Conservation (phyloP, 2,888 invertebrate genomes). For the Leptarthrus brevirostris region DNA sequence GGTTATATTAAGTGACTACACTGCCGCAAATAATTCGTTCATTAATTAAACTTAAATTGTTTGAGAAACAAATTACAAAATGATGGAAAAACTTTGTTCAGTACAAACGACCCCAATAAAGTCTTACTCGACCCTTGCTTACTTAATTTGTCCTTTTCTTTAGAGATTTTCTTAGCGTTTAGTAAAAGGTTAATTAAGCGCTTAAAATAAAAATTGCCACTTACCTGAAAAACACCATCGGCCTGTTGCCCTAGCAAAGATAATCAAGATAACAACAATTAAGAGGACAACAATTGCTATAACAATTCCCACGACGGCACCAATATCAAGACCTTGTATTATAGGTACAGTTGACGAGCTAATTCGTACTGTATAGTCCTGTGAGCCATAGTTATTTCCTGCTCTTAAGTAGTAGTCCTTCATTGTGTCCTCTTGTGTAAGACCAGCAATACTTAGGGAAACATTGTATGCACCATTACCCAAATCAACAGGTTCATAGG, state of each 20-base stretch:
- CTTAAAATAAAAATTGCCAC: slow-evolving; percentile 62
- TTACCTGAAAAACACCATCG: slow-evolving; percentile 90
- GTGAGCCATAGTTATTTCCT: slow-evolving; percentile 75
- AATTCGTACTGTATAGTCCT: slow-evolving; percentile 75
- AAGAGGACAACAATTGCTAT: slow-evolving; percentile 76
- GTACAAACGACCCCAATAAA: neutral
- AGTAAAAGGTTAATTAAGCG: slow-evolving; percentile 43
- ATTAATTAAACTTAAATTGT: slow-evolving; percentile 33
- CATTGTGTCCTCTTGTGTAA: slow-evolving; percentile 81
- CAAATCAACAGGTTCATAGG: slow-evolving; percentile 62
- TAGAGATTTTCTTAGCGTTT: slow-evolving; percentile 25
- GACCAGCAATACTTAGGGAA: slow-evolving; percentile 74
- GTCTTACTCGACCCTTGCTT: neutral
- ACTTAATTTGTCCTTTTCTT: slow-evolving; percentile 23
- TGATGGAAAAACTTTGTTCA: slow-evolving; percentile 22
- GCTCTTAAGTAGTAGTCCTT: slow-evolving; percentile 76
- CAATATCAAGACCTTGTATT: slow-evolving; percentile 78
- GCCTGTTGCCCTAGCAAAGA: slow-evolving; percentile 81
- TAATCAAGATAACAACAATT: slow-evolving; percentile 74
- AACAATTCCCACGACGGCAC: slow-evolving; percentile 81
- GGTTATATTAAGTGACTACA: neutral
- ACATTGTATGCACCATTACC: slow-evolving; percentile 77
- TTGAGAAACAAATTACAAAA: slow-evolving; percentile 15
- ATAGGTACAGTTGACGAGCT: slow-evolving; percentile 76
- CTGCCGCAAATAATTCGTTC: slow-evolving; percentile 12